Evolutionary conservation across 2,113 vertebrate species (phyloP).

Genomic region (Melanerpes formicivorus): DNA sequence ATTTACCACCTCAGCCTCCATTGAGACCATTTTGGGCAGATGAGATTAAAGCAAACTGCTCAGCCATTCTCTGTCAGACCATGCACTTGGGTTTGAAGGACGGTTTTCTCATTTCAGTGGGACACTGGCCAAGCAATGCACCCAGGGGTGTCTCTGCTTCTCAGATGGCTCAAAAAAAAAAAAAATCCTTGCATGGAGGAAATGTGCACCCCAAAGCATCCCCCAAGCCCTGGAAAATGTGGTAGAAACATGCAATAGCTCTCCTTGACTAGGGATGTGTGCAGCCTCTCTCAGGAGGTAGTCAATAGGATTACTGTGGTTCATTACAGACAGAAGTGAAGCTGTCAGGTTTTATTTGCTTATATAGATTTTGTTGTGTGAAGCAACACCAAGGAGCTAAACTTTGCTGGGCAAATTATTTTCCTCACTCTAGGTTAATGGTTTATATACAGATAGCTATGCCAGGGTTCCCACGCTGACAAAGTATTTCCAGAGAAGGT

Average conservation of each 20-base stretch:
- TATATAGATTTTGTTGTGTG: neutral
- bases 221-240: neutral
- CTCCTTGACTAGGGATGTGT: neutral
- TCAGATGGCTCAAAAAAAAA: neutral
- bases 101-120: rapidly evolving
- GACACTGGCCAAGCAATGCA: neutral
- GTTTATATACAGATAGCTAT: neutral
- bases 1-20: neutral
- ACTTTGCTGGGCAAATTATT: neutral
- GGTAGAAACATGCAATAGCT: neutral
- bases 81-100: rapidly evolving
- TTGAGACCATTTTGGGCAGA: neutral
- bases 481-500: neutral
- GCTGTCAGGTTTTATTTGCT: neutral
- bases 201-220: neutral
- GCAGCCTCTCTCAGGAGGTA: neutral
- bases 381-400: neutral
- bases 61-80: neutral
- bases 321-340: neutral
- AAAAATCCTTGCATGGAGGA: neutral
- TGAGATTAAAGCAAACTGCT: neutral
- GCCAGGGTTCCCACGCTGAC: neutral
- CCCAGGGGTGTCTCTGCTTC: neutral
- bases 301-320: neutral
- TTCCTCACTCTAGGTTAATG: neutral